These are phyloP conservation scores for Rhinopomastus cyanomelas DNA, from an alignment of 2,113 vertebrate species.

Conservation along the genomic window DNA sequence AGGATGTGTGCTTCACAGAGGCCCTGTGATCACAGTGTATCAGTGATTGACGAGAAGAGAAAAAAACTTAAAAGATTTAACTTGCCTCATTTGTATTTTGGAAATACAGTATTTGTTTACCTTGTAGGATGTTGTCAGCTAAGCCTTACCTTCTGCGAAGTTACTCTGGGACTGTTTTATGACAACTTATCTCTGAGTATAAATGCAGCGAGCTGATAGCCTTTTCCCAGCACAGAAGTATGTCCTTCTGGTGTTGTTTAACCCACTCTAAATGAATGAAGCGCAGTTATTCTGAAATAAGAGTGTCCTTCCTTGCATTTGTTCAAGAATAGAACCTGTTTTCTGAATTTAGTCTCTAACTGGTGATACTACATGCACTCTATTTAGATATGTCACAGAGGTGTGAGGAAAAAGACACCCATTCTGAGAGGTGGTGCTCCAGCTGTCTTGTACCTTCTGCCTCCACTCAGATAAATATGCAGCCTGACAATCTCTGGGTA, in stretches of 20 bases:
- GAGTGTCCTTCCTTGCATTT: neutral
- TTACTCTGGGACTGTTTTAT: neutral
- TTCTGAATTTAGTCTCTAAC: neutral
- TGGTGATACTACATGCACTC: neutral
- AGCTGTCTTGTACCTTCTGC: neutral
- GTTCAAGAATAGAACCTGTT: neutral
- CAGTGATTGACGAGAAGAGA: neutral
- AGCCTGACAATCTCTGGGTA: neutral
- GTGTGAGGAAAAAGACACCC: neutral
- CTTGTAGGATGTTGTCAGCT: neutral
- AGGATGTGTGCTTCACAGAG: neutral
- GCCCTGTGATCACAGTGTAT: neutral
- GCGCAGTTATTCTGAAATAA: neutral
- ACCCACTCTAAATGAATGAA: neutral
- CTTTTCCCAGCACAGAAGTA: neutral
- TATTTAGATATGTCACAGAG: neutral
- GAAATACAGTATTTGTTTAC: neutral
- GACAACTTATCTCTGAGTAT: neutral
- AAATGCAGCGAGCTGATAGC: neutral
- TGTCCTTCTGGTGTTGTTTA: neutral
- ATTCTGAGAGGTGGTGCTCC: neutral
- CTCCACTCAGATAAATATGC: neutral
- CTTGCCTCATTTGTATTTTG: neutral
- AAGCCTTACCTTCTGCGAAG: neutral
- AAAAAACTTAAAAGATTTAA: neutral